Percentiles rank a stretch among this genome's conserved stretches.
Conservation (phyloP, 1,140 invertebrate genomes). For the Drosophila arawakana region DNA sequence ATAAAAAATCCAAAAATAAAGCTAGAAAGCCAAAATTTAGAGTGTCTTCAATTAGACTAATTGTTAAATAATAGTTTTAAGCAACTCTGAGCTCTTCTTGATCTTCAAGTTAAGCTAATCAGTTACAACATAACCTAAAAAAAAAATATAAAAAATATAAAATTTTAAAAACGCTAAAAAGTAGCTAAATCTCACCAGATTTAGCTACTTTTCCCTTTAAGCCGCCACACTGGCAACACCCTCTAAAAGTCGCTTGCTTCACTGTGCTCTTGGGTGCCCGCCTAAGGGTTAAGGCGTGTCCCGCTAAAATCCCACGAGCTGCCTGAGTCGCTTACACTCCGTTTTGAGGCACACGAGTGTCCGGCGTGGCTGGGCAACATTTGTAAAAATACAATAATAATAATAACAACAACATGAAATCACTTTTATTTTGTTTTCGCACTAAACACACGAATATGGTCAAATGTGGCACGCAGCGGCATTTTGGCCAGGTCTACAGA, state of each 20-base stretch:
- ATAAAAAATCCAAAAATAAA: no score
- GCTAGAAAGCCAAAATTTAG: no score
- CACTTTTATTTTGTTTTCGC: conserved; percentile 42
- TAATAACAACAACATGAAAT: conserved; percentile 43
- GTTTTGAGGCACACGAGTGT: conserved; percentile 37
- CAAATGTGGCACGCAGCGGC: conserved; percentile 76
- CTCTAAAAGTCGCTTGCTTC: no score
- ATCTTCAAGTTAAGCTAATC: no score
- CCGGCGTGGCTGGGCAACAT: conserved; percentile 47
- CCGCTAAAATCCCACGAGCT: conserved; percentile 58
- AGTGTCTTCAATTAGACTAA: no score
- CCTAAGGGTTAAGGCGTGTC: conserved; percentile 50
- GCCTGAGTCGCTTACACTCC: conserved; percentile 13
- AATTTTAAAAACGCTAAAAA: not conserved
- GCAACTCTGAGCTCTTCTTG: no score
- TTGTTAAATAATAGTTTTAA: no score
- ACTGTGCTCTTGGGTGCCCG: not conserved
- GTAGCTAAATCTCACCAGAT: no score
- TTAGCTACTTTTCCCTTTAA: no score
- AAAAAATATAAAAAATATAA: no score
- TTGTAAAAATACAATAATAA: conserved; percentile 47
- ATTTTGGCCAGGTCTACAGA: conserved; percentile 56
- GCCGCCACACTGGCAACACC: no score
- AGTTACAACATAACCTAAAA: no score
- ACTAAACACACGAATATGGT: conserved; percentile 66